Evolutionary conservation across 2,888 invertebrate genomes (phyloP).

Genomic region (Ganaspis brasiliensis): DNA sequence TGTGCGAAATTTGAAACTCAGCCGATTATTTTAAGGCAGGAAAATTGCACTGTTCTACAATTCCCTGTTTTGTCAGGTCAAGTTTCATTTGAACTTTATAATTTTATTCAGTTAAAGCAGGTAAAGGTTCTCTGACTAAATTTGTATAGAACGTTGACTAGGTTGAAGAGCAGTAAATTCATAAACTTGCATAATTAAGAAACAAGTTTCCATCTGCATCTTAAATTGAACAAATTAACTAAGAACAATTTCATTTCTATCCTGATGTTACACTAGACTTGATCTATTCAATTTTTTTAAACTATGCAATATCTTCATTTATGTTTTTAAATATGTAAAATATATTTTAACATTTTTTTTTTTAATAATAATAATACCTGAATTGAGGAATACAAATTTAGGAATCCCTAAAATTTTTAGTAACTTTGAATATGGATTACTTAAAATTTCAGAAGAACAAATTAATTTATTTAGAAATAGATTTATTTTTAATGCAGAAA

Average conservation of each 20-base stretch:
- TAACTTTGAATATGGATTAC: too few species aligned
- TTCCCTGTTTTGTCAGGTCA: conserved; percentile 3
- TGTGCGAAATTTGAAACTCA: conserved; percentile 5
- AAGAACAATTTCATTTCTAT: conserved; percentile 16
- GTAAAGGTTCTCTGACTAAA: conserved; percentile 57
- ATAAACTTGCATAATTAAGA: conserved; percentile 20
- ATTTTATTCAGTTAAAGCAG: conserved; percentile 57
- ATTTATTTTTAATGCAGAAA: too few species aligned
- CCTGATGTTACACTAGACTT: too few species aligned
- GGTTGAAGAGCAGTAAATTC: conserved; percentile 1
- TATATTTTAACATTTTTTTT: too few species aligned
- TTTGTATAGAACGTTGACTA: conserved; percentile 54
- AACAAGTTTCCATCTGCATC: not conserved
- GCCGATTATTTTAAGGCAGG: not conserved
- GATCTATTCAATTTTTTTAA: too few species aligned
- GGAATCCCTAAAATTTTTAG: too few species aligned
- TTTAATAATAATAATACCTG: too few species aligned
- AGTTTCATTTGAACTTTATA: conserved; percentile 57
- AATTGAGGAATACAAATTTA: too few species aligned
- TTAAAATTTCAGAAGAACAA: too few species aligned
- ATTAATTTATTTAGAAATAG: too few species aligned
- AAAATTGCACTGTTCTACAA: not conserved
- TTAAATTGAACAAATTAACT: not conserved
- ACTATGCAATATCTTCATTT: too few species aligned
- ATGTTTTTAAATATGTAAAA: too few species aligned